Conservation (phyloP, 2,797 vertebrate species). For the Betta splendens region DNA sequence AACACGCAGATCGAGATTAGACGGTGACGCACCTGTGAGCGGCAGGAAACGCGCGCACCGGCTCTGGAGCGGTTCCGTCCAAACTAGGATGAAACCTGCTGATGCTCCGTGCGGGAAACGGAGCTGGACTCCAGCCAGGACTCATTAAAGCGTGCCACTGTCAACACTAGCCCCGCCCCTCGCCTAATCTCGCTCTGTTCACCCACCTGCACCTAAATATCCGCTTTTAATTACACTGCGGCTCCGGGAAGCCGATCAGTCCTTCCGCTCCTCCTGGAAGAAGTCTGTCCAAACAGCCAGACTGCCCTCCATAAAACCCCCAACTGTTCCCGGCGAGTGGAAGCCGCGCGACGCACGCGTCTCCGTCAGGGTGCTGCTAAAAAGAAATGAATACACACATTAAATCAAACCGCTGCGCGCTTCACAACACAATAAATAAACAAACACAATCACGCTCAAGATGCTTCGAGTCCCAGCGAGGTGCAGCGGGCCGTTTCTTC, state of each 20-base stretch:
- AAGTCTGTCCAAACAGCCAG: constrained; percentile 4
- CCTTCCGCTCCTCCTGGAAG: not conserved
- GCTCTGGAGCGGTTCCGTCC: too few relatives aligned
- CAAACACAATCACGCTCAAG: constrained; percentile 27
- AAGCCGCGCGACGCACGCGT: constrained; percentile 9
- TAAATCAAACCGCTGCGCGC: constrained; percentile 15
- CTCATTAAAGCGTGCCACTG: too few relatives aligned
- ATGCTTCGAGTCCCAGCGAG: constrained; percentile 3
- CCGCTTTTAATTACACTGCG: not conserved
- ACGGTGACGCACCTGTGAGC: too few relatives aligned
- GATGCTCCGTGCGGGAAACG: constrained; percentile 19
- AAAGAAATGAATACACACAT: not conserved
- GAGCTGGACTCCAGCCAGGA: too few relatives aligned
- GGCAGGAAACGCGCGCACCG: too few relatives aligned
- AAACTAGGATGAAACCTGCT: too few relatives aligned
- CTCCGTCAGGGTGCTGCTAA: constrained; percentile 7
- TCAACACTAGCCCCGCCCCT: too few relatives aligned
- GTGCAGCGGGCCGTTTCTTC: constrained; percentile 12
- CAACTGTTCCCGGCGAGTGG: constrained; percentile 18
- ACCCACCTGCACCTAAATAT: not conserved
- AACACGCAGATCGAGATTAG: not conserved
- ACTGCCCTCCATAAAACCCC: constrained; percentile 16
- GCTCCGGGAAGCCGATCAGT: not conserved
- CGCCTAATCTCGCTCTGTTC: not conserved
- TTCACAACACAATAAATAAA: constrained; percentile 41